phyloP scores from a whole-genome alignment of 2,113 vertebrate species.

The Chauna torquata region DNA sequence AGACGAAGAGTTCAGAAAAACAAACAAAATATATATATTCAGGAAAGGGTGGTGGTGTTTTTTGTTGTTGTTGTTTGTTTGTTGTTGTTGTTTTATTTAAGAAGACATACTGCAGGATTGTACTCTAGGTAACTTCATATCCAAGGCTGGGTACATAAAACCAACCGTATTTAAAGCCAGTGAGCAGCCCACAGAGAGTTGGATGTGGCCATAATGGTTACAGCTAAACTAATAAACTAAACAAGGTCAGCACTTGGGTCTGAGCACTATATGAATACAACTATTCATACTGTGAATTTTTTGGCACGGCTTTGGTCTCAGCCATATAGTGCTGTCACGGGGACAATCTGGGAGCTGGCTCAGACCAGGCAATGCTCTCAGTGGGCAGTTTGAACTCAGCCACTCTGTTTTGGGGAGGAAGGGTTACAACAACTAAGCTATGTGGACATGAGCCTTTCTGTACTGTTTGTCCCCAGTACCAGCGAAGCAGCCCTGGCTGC shows the following conservation, averaged over 20 bases:
- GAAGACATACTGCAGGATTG: not conserved
- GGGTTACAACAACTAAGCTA: not conserved
- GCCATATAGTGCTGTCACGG: not conserved
- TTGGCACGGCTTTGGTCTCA: not conserved
- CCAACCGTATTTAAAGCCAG: not conserved
- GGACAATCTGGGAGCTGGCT: not conserved
- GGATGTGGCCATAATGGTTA: not conserved
- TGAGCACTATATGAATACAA: not conserved
- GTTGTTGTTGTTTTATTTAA: not conserved
- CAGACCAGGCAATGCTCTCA: not conserved
- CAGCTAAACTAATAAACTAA: not conserved
- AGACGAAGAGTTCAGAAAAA: not conserved
- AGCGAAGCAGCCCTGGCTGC: not conserved
- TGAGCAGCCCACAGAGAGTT: not conserved
- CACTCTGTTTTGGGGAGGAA: not conserved
- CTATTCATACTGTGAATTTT: not conserved
- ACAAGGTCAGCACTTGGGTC: not conserved
- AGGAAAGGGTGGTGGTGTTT: not conserved
- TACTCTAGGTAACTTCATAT: not conserved
- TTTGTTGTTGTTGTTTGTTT: not conserved
- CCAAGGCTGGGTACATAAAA: not conserved
- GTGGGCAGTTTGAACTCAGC: not conserved
- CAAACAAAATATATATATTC: not conserved
- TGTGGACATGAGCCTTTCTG: not conserved
- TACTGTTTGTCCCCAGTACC: not conserved